Percentiles rank a stretch among this genome's conserved stretches.
Evolutionary conservation across 2,113 vertebrate genomes (phyloP).

Genomic region (Ia io): DNA sequence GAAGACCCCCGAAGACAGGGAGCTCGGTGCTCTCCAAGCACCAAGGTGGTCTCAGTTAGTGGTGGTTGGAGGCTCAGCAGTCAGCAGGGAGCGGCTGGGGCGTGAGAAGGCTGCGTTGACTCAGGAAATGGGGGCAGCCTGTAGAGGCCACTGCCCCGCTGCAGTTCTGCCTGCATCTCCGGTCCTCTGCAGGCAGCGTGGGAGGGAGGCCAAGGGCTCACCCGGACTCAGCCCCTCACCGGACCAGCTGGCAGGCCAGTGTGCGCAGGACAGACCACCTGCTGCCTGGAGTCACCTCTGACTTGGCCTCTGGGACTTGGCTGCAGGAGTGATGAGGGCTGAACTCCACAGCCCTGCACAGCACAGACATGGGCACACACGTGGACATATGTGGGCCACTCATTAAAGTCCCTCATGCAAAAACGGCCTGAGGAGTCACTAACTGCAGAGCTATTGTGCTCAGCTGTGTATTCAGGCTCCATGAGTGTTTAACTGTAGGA

Average conservation of each 20-base stretch:
- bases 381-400: fast-evolving
- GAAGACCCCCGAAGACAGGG: background rate
- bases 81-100: background rate
- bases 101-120: background rate
- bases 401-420: background rate
- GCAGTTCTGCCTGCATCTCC: too few species aligned
- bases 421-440: background rate
- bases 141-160: background rate
- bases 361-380: background rate
- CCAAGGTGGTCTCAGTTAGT: too few species aligned
- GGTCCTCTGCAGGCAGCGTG: background rate
- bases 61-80: too few species aligned
- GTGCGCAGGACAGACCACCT: background rate
- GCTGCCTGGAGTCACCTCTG: background rate
- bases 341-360: background rate
- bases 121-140: background rate
- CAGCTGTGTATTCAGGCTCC: too few species aligned
- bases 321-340: background rate
- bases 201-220: background rate
- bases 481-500: background rate
- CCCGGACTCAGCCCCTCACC: fast-evolving
- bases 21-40: background rate
- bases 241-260: background rate
- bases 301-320: background rate
- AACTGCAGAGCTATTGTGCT: background rate